Evolutionary conservation across 2,888 invertebrate species (phyloP).

Genomic region (Drosophila pseudotakahashii): DNA sequence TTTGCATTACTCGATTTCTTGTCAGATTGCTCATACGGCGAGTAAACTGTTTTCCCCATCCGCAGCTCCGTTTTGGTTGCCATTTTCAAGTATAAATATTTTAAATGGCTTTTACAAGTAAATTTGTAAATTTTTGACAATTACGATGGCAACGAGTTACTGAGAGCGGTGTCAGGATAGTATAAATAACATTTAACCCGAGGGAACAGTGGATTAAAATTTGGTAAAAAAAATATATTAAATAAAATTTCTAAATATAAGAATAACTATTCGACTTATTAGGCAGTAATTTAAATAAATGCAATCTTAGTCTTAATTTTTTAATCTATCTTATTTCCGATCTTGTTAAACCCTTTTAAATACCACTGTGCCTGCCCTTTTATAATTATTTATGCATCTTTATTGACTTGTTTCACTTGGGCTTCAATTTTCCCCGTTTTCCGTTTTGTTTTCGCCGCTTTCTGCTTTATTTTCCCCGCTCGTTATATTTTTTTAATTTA

Average conservation of each 20-base stretch:
- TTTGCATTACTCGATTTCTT: constrained; percentile 49
- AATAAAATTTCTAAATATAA: no score
- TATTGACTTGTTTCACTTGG: constrained; percentile 41
- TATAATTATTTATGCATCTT: constrained; percentile 27
- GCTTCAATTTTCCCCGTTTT: constrained; percentile 6
- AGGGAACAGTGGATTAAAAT: constrained; percentile 5
- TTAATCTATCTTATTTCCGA: neutral
- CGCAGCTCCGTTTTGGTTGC: constrained; percentile 36
- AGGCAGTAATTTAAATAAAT: no score
- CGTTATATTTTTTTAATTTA: constrained; percentile 26
- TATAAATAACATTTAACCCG: constrained; percentile 6
- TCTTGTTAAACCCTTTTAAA: no score
- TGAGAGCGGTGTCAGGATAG: constrained; percentile 13
- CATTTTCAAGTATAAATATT: constrained; percentile 63
- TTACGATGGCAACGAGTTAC: constrained; percentile 21
- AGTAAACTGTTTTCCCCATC: constrained; percentile 14
- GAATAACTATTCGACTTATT: no score
- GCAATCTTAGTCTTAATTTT: no score
- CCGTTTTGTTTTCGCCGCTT: constrained; percentile 4
- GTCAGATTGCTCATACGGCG: constrained; percentile 52
- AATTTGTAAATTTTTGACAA: constrained; percentile 32
- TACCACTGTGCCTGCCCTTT: constrained; percentile 15
- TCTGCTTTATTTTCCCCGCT: constrained; percentile 2
- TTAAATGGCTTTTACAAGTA: constrained; percentile 51
- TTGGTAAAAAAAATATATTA: no score